Evolutionary conservation across 2,888 invertebrate genomes (phyloP).

Genomic region (Holacanthella duospinosa): DNA sequence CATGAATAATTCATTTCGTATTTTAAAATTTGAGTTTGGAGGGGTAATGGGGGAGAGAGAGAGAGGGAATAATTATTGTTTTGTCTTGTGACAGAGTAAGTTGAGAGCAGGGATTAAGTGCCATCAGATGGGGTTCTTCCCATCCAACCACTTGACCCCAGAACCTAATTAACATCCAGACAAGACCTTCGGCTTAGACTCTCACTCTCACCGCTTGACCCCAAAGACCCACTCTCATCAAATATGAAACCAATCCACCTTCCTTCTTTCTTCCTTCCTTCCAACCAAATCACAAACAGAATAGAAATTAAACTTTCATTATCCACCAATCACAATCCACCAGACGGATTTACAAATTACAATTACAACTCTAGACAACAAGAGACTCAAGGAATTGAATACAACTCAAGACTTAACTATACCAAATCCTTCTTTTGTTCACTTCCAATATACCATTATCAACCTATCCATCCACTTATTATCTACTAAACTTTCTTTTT

Average conservation of each 20-base stretch:
- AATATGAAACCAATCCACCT: constrained; percentile 9
- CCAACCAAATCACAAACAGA: not conserved
- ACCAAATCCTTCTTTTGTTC: too few species aligned
- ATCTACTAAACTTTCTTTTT: too few species aligned
- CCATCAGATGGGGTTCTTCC: constrained; percentile 36
- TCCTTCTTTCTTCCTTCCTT: not conserved
- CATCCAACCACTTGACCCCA: too few species aligned
- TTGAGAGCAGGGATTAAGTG: constrained; percentile 25
- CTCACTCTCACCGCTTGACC: constrained; percentile 21
- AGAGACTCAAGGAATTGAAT: too few species aligned
- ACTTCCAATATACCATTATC: too few species aligned
- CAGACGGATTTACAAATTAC: too few species aligned
- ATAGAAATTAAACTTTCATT: not conserved
- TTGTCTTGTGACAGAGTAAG: not conserved
- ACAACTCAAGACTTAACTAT: too few species aligned
- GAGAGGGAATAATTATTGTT: not conserved
- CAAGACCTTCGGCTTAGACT: constrained; percentile 23
- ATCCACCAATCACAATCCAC: too few species aligned
- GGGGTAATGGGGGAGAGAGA: not conserved
- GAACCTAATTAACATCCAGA: too few species aligned
- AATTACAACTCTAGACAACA: too few species aligned
- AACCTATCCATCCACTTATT: too few species aligned
- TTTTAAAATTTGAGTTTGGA: constrained; percentile 37
- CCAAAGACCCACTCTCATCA: constrained; percentile 14
- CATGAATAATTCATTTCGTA: constrained; percentile 37